Conservation (phyloP, 2,888 invertebrate species). For the Eupithecia insigniata region DNA sequence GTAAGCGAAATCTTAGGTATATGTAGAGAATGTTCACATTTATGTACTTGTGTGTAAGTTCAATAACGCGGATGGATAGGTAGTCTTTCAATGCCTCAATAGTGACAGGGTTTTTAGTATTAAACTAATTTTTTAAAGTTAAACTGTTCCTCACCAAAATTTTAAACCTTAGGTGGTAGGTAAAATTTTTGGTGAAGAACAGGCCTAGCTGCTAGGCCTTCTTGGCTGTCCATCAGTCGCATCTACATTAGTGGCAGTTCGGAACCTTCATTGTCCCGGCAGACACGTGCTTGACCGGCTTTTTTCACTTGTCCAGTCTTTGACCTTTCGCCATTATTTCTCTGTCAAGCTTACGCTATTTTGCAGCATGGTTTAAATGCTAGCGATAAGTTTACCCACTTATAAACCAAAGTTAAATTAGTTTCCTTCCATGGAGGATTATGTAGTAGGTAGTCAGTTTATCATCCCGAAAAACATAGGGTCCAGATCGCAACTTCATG, state of each 20-base stretch:
- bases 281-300: background rate
- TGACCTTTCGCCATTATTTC: background rate
- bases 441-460: background rate
- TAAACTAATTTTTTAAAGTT: background rate
- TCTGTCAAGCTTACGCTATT: background rate
- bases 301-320: background rate
- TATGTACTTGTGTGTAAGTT: background rate
- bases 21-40: background rate
- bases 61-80: background rate
- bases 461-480: background rate
- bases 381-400: background rate
- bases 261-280: background rate
- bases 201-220: too few species aligned
- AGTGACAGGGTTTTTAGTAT: too few species aligned
- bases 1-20: background rate
- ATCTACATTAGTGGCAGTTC: background rate
- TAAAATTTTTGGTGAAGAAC: too few species aligned
- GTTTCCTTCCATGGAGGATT: background rate
- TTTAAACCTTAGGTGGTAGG: too few species aligned
- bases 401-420: background rate
- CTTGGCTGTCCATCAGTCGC: background rate
- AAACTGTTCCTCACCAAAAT: background rate
- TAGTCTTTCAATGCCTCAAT: background rate
- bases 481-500: background rate
- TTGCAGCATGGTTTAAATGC: background rate